These are phyloP conservation scores for Anadara kagoshimensis DNA, from an alignment of 1,140 invertebrate genomes.

Conservation along the genomic window DNA sequence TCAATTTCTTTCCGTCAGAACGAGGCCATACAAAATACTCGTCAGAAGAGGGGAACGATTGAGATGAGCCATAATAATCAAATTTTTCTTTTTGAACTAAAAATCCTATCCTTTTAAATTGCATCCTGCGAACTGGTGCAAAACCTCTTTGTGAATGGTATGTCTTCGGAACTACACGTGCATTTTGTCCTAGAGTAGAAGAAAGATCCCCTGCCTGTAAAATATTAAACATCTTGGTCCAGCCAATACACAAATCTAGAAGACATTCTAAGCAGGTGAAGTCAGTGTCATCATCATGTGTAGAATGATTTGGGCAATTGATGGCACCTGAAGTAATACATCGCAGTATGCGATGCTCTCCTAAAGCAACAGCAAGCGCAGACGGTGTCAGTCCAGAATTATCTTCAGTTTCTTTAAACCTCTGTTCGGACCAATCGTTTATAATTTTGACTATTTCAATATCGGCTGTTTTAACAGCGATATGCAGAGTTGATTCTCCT, in stretches of 20 bases:
- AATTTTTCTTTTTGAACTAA: background rate
- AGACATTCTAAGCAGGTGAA: conserved; percentile 8
- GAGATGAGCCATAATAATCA: background rate
- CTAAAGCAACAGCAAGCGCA: background rate
- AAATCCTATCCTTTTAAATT: background rate
- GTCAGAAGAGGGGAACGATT: background rate
- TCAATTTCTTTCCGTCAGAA: too few species aligned
- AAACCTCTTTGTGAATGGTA: background rate
- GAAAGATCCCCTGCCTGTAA: background rate
- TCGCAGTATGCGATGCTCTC: background rate
- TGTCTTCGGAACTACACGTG: background rate
- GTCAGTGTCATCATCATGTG: background rate
- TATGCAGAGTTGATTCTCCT: background rate
- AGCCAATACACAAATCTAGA: conserved; percentile 7
- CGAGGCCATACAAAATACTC: too few species aligned
- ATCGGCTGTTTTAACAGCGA: conserved; percentile 7
- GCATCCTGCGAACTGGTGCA: background rate
- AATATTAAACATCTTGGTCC: background rate
- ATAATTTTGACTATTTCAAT: background rate
- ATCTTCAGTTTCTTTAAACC: background rate
- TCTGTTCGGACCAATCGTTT: background rate
- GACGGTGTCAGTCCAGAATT: background rate
- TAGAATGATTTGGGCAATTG: background rate
- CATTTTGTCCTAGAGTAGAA: background rate
- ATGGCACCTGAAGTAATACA: background rate